Percentiles rank a stretch among this genome's conserved stretches.
Evolutionary conservation across 2,113 vertebrate species (phyloP).

Genomic region (Coryphaenoides rupestris): DNA sequence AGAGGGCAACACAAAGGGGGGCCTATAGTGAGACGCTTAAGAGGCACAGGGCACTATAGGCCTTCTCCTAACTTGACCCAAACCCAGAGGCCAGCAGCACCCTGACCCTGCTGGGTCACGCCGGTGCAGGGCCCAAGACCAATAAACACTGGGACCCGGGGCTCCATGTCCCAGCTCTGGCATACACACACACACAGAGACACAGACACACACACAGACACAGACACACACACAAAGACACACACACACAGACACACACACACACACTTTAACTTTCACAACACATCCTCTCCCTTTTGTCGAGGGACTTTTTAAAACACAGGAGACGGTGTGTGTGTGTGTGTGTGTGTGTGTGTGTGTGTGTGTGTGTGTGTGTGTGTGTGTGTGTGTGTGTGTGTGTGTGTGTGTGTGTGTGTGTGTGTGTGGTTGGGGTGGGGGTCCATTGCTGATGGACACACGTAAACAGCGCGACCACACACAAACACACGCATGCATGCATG

Average conservation of each 20-base stretch:
- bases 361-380: neutral
- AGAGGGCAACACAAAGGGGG: conserved; percentile 50
- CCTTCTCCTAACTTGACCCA: conserved; percentile 46
- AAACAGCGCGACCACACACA: conserved; percentile 53
- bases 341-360: neutral
- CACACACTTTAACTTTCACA: conserved; percentile 37
- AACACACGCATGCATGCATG: conserved; percentile 41
- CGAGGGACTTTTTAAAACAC: conserved; percentile 25
- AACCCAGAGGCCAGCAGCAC: conserved; percentile 19
- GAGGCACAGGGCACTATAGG: no score
- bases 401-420: no score
- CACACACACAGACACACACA: conserved; percentile 33
- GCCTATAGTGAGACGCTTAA: no score
- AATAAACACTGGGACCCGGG: conserved; percentile 50
- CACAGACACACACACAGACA: neutral
- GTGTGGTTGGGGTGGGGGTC: conserved; percentile 15
- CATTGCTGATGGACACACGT: conserved; percentile 60
- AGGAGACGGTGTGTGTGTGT: neutral
- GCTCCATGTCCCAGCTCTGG: neutral
- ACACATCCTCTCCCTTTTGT: conserved; percentile 23
- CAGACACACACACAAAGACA: conserved; percentile 32
- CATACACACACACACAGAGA: neutral
- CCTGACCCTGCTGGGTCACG: conserved; percentile 51
- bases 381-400: neutral
- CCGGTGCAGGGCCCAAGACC: conserved; percentile 39